Percentiles rank a stretch among this genome's conserved stretches.
phyloP scores from a whole-genome alignment of 2,113 vertebrate species.

The Mohoua ochrocephala region DNA sequence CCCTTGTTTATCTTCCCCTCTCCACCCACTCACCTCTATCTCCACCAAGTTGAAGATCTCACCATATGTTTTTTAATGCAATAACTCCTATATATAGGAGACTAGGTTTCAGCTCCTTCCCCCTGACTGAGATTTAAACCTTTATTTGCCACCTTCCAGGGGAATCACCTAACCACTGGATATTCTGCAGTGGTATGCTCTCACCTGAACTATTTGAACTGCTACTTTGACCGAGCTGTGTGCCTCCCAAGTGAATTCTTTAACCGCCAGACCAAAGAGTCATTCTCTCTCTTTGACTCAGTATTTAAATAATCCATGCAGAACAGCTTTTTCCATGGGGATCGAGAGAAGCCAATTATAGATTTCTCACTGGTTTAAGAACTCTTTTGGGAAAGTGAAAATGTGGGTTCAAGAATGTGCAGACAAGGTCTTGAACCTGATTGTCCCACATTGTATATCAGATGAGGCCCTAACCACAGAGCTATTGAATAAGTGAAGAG shows the following conservation, averaged over 20 bases:
- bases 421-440: constrained; percentile 36
- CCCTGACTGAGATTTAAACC: background rate
- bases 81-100: background rate
- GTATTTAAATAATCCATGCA: constrained; percentile 57
- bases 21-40: background rate
- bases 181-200: background rate
- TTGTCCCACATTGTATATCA: constrained; percentile 36
- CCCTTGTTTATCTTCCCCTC: background rate
- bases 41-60: background rate
- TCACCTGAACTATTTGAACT: constrained; percentile 2
- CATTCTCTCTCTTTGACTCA: constrained; percentile 14
- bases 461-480: background rate
- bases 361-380: constrained; percentile 39
- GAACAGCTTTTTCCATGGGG: constrained; percentile 38
- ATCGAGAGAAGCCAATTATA: constrained; percentile 1
- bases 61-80: background rate
- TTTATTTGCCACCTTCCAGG: background rate
- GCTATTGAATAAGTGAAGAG: constrained; percentile 42
- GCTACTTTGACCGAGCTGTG: background rate
- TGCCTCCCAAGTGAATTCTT: background rate
- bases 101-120: background rate
- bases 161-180: background rate
- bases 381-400: constrained; percentile 28
- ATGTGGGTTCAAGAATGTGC: constrained; percentile 9
- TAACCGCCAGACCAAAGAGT: constrained; percentile 20